phyloP scores from a whole-genome alignment of 2,797 vertebrate species.

The Acanthiza pusilla region DNA sequence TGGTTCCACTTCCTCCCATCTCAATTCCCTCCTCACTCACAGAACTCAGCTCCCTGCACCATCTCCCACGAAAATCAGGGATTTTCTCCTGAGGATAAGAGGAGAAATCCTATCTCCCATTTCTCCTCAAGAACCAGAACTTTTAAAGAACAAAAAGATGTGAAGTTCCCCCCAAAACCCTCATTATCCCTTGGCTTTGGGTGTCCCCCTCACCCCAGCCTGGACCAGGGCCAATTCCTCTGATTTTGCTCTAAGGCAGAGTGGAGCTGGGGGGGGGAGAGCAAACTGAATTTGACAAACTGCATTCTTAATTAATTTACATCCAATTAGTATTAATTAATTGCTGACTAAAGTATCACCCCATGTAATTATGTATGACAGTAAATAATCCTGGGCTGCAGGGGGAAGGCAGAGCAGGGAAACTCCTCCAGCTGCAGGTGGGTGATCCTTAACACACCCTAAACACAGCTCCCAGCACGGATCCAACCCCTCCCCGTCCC shows the following conservation, averaged over 20 bases:
- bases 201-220: neutral
- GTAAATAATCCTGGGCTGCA: neutral
- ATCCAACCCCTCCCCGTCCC: neutral
- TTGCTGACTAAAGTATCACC: conserved; percentile 8
- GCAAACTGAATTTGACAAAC: neutral
- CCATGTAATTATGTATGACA: conserved; percentile 30
- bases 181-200: fast-evolving
- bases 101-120: neutral
- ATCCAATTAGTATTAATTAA: conserved; percentile 52
- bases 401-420: neutral
- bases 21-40: neutral
- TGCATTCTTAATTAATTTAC: conserved; percentile 33
- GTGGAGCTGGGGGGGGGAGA: neutral
- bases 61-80: neutral
- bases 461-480: fast-evolving
- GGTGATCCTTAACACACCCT: neutral
- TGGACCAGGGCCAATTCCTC: neutral
- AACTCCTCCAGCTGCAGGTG: fast-evolving
- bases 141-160: neutral
- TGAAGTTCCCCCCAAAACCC: fast-evolving
- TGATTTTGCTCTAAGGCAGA: neutral
- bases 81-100: neutral
- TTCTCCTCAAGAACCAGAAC: neutral
- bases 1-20: neutral
- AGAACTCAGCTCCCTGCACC: neutral